Evolutionary conservation across 2,888 invertebrate genomes (phyloP).

Genomic region (Platycnemis pennipes): DNA sequence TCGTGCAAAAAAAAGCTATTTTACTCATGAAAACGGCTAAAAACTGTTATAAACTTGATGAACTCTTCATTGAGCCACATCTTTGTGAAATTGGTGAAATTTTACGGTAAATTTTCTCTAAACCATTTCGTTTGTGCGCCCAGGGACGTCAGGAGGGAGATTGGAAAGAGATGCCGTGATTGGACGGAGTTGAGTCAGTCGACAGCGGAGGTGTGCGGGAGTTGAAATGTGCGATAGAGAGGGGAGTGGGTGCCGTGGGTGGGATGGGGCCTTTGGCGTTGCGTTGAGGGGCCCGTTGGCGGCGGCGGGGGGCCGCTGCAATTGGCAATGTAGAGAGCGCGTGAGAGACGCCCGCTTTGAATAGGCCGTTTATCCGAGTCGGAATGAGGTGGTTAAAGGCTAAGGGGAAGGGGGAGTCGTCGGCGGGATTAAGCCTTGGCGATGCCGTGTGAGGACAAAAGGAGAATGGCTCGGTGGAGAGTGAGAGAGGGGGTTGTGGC

Average conservation of each 20-base stretch:
- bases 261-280: too few relatives aligned
- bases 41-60: too few relatives aligned
- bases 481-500: background rate
- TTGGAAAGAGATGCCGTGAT: background rate
- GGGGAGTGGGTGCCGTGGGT: background rate
- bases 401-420: background rate
- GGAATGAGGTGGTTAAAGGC: slow-evolving; percentile 18
- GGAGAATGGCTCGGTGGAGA: background rate
- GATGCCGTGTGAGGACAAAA: slow-evolving; percentile 42
- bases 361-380: slow-evolving; percentile 43
- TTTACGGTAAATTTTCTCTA: too few relatives aligned
- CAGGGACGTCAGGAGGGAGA: too few relatives aligned
- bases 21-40: too few relatives aligned
- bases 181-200: background rate
- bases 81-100: too few relatives aligned
- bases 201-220: background rate
- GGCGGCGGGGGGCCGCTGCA: slow-evolving; percentile 19
- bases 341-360: slow-evolving; percentile 29
- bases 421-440: slow-evolving; percentile 43
- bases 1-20: too few relatives aligned
- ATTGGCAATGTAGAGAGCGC: slow-evolving; percentile 31
- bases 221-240: background rate
- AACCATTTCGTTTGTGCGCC: too few relatives aligned
- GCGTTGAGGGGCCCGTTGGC: background rate
- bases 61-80: too few relatives aligned